Evolutionary conservation across 2,888 invertebrate species (phyloP), one percentile per base, ranked within the genome.

Genomic region (Pedicia rivosa): DNA sequence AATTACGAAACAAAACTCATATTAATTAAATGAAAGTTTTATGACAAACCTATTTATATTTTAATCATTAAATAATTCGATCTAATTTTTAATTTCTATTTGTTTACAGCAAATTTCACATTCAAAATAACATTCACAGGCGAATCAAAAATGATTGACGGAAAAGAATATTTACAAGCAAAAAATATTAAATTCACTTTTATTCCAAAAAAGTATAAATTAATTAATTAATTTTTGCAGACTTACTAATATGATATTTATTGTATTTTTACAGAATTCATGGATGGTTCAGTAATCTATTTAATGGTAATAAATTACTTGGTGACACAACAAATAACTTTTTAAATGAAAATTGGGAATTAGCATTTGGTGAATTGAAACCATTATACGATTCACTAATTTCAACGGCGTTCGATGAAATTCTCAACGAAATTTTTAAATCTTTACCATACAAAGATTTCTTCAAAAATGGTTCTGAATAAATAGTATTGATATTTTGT

Each of bases 341-440:
- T 41, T 43, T 66, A 5, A 66, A 66, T 47, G 63, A 64, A 19
- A 66, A 66, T 43, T n/a, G n/a, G n/a, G n/a, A n/a, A n/a, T n/a
- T n/a, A n/a, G n/a, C n/a, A n/a, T n/a, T n/a, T n/a, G n/a, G n/a
- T n/a, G n/a, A n/a, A n/a, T n/a, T n/a, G n/a, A n/a, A n/a, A n/a
- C n/a, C n/a, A n/a, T 47, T 55, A 2, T 52, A 65, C 3, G 44
- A 54, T 19, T 46, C 47, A 3, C 57, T 57, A 1, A 55, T 63
- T 20, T 46, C 43, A 1, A 40, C 50, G 12, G 48, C 62, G 14
- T 56, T 56, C 30, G 31, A 48, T 16, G 46, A 48, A 22, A 44
- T 64, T 14, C 43, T 61, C 0, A 51, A 51, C 32, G 48, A 52
- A 7, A 55, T 64, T 2, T 59, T 65, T 42, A 43, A 48, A 15